phyloP scores from a whole-genome alignment of 2,113 vertebrate genomes.

The Coracopsis vasa region DNA sequence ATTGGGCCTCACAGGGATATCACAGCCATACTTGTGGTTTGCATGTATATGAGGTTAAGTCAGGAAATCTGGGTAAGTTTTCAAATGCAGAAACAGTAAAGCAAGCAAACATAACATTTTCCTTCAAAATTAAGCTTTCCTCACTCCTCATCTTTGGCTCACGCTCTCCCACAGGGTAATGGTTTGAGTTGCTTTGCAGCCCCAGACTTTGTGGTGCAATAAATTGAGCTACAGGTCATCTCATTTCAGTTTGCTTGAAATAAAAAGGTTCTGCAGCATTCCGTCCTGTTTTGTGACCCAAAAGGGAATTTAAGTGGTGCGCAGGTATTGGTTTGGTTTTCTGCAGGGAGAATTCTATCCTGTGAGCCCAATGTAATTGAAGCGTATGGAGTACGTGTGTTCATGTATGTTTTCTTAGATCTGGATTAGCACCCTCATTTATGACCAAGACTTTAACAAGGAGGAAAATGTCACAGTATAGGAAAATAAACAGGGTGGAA shows the following conservation, averaged over 20 bases:
- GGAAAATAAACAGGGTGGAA: constrained; percentile 59
- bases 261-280: background rate
- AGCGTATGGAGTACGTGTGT: background rate
- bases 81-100: background rate
- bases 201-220: background rate
- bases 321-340: background rate
- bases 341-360: background rate
- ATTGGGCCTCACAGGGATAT: background rate
- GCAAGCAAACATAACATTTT: background rate
- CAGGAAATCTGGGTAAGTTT: background rate
- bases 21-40: background rate
- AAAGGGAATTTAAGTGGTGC: background rate
- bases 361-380: background rate
- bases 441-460: constrained; percentile 34
- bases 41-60: background rate
- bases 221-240: background rate
- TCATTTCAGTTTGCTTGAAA: background rate
- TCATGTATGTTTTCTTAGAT: background rate
- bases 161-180: background rate
- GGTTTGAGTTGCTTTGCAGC: background rate
- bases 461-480: constrained; percentile 47
- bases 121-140: background rate
- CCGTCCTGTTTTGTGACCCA: background rate
- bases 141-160: background rate
- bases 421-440: constrained; percentile 33